Conservation (phyloP, 2,113 vertebrate genomes). For the Neolamprologus toae region DNA sequence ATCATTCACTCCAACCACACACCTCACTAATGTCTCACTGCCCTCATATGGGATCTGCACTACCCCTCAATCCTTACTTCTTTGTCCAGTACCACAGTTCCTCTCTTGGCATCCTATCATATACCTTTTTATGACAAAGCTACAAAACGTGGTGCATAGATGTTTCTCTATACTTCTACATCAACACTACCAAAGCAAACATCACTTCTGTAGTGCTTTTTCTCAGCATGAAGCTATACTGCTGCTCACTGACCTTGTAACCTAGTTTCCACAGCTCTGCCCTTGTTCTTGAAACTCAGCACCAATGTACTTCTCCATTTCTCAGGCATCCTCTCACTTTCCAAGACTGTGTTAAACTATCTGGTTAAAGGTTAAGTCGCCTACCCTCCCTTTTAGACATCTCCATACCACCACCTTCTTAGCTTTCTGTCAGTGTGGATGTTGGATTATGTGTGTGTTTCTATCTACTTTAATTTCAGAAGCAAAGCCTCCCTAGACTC, state of each 20-base stretch:
- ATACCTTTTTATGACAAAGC: neutral
- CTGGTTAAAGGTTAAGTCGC: neutral
- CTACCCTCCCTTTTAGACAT: neutral
- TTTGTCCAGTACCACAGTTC: neutral
- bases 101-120: neutral
- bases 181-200: neutral
- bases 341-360: neutral
- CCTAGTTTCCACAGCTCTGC: neutral
- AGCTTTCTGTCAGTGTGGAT: neutral
- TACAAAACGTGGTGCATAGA: neutral
- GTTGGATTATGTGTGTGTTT: neutral
- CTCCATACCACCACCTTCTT: neutral
- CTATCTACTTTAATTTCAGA: neutral
- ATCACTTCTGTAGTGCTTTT: neutral
- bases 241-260: neutral
- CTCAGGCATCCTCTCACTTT: neutral
- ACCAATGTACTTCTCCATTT: neutral
- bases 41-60: neutral
- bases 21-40: neutral
- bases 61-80: neutral
- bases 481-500: neutral
- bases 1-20: neutral
- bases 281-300: neutral
- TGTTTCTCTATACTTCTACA: neutral
- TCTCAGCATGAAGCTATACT: neutral